Evolutionary conservation across 2,797 vertebrate species (phyloP), one percentile per base, ranked within the genome.

Genomic region (Tauraco hartlaubi): DNA sequence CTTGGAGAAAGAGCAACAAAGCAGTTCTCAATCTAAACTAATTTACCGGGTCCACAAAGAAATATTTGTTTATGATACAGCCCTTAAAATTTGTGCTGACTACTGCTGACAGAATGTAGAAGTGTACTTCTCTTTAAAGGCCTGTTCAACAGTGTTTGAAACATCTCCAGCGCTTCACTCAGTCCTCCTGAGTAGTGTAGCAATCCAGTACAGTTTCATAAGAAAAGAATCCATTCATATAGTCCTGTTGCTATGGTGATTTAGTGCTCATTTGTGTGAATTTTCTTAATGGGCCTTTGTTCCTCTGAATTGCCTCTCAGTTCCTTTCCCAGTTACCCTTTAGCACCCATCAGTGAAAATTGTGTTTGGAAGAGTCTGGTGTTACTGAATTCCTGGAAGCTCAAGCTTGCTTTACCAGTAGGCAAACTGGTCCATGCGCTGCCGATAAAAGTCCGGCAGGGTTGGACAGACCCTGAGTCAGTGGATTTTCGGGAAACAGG

Each of bases 281-380:
- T 79, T 93, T 92, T 94, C 89, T 94, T 95, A 96, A 94, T 94
- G 74, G 94, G 81, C 81, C 63, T 95, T 97, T 96, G 92, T 97
- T 94, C 81, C 10, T 91, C 84, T 92, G 94, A 76, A 92, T 92
- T 93, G 92, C 80, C 67, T 82, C 87, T 85, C 67, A 85, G 69
- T 90, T 96, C 81, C 55, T 91, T 82, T 96, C 71, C 77, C 78
- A 62, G 77, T 92, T 81, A 71, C 74, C 59, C 71, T 76, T 75
- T 73, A 89, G 84, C 59, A 89, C 51, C 77, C 77, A 28, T 68
- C 91, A 78, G 74, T 91, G 89, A 93, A 82, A 93, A 79, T 76
- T 85, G 71, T 91, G 46, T 87, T 92, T 76, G 52, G 63, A 92
- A 69, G 84, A 67, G 55, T 55, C 77, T 95, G 3, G 1, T 43